Evolutionary conservation across 2,113 vertebrate species (phyloP), one percentile per base, ranked within the genome.

Genomic region (Pogona vitticeps): DNA sequence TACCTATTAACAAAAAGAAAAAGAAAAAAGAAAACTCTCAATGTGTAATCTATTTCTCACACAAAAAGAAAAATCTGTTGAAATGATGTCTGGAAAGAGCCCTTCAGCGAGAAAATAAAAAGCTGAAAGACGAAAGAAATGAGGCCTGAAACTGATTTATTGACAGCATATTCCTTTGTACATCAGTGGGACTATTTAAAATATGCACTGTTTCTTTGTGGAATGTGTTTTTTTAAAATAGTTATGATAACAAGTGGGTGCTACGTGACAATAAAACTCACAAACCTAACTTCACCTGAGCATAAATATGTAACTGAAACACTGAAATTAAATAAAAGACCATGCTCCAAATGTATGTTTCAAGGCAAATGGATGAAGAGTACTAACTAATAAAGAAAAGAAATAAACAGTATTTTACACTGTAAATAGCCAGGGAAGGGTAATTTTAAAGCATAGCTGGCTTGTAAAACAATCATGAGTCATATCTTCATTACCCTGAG

Each of bases 391-490:
- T 67, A 82, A 77, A 26, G 28, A 1, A 83, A 58, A 71, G 14
- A 5, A 28, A 23, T 78, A 58, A 80, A 75, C 2, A 42, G 46
- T 42, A 52, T 77, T 86, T 82, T 40, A 76, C 33, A 59, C 9
- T 21, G 36, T 63, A 46, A 81, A 86, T 21, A 80, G 13, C 4
- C 52, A 14, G 23, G 6, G 7, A 59, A 80, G 5, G 75, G 5
- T 13, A 20, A 65, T 68, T 52, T 26, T 17, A 78, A 26, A 80
- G 0, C 26, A 21, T 33, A 61, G 36, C 52, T 70, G 61, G 0
- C 1, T 72, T 83, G n/a, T 81, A 7, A 92, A 85, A 82, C n/a
- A 88, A 7, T 2, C 31, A 67, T 67, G 36, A 90, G 87, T 23
- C 1, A 40, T 86, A 23, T 20, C 70, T 71, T 81, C 42, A 36